A percentile compares a stretch with the other conserved stretches of the same genome.
Conservation (phyloP, 2,797 vertebrate species). For the Rhinogobio ventralis region DNA sequence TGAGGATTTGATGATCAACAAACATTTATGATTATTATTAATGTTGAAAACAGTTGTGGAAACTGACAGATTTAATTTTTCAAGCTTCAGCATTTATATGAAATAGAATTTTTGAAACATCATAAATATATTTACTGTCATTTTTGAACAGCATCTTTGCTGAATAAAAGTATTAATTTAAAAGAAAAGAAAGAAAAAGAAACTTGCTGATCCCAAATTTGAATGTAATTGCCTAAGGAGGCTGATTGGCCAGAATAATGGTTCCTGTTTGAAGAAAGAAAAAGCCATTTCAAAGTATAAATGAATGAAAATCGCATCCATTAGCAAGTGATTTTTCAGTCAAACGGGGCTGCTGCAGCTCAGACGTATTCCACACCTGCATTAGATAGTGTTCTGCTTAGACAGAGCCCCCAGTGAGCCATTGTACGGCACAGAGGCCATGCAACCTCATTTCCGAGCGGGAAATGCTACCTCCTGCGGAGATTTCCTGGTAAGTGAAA, state of each 20-base stretch:
- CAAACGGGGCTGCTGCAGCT: background rate
- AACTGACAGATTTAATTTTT: background rate
- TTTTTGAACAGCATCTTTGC: too few relatives aligned
- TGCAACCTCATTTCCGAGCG: conserved; percentile 19
- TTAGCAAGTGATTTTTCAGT: conserved; percentile 24
- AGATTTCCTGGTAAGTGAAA: conserved; percentile 11
- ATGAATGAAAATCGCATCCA: background rate
- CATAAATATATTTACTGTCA: too few relatives aligned
- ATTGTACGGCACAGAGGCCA: conserved; percentile 14
- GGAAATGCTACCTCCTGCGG: background rate
- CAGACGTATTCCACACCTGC: conserved; percentile 2
- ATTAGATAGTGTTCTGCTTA: background rate
- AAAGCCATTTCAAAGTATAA: background rate
- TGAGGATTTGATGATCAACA: background rate
- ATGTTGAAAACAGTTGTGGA: background rate
- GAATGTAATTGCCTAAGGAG: background rate
- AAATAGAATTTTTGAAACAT: background rate
- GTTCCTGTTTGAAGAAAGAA: background rate
- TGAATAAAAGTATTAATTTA: background rate
- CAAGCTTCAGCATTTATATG: background rate
- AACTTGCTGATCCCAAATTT: background rate
- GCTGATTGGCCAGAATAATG: background rate
- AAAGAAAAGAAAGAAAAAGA: background rate
- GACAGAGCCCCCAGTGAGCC: conserved; percentile 15
- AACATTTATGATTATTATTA: background rate